phyloP scores from a whole-genome alignment of 2,113 vertebrate species.

The Cynoglossus semilaevis region DNA sequence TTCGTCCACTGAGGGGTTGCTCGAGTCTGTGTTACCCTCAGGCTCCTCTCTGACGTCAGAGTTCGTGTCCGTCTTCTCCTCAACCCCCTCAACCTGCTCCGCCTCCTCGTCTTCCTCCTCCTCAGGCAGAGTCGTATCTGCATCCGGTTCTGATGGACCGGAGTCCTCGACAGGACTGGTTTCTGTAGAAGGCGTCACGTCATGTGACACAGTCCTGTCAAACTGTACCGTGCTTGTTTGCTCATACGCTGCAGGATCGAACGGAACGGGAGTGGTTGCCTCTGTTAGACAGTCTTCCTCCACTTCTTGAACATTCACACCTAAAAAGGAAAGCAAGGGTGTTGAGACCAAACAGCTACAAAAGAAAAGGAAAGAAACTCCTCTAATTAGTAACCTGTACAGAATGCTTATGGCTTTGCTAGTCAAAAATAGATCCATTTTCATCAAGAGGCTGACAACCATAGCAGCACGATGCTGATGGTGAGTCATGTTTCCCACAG shows the following conservation, averaged over 20 bases:
- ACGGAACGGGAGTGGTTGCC: slow-evolving; percentile 53
- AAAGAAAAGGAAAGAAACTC: slow-evolving; percentile 10
- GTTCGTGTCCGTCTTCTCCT: slow-evolving; percentile 39
- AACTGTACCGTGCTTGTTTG: slow-evolving; percentile 69
- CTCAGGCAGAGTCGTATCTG: slow-evolving; percentile 1
- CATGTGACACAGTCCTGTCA: slow-evolving; percentile 55
- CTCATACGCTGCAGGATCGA: slow-evolving; percentile 30
- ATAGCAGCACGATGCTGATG: slow-evolving; percentile 48
- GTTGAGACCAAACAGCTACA: slow-evolving; percentile 13
- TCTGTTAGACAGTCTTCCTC: slow-evolving; percentile 60
- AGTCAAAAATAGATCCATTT: slow-evolving; percentile 58
- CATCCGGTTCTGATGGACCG: not conserved
- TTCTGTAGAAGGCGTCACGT: slow-evolving; percentile 18
- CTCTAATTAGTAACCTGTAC: slow-evolving; percentile 29
- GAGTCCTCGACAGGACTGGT: slow-evolving; percentile 24
- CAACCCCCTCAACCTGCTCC: not conserved
- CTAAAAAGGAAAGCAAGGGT: slow-evolving; percentile 48
- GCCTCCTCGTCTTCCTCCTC: slow-evolving; percentile 51
- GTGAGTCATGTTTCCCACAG: slow-evolving; percentile 62
- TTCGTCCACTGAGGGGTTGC: slow-evolving; percentile 83
- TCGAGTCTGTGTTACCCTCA: slow-evolving; percentile 48
- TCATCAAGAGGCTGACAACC: slow-evolving; percentile 54
- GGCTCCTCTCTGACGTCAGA: slow-evolving; percentile 47
- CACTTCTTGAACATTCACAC: slow-evolving; percentile 53
- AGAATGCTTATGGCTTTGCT: slow-evolving; percentile 34